Evolutionary conservation across 2,797 vertebrate species (phyloP).

Genomic region (Myotis daubentonii): DNA sequence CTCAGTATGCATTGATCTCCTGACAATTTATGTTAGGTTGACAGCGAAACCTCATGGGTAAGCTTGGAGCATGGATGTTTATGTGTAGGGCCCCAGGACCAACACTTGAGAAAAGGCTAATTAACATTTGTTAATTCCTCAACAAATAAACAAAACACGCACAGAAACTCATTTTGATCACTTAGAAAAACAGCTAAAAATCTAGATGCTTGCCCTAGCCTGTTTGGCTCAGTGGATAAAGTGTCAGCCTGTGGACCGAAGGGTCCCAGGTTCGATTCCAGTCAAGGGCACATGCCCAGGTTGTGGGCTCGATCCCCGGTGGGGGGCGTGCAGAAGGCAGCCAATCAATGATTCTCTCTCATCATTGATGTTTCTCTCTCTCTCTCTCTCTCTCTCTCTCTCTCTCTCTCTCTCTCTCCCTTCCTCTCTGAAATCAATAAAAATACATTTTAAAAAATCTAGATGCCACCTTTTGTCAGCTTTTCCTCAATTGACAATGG

Average conservation of each 20-base stretch:
- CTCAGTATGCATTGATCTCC: not conserved
- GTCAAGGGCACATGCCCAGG: too few relatives aligned
- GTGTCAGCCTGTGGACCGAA: too few relatives aligned
- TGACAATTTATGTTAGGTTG: not conserved
- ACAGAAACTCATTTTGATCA: not conserved
- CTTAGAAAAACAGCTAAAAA: not conserved
- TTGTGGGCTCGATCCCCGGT: too few relatives aligned
- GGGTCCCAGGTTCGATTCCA: too few relatives aligned
- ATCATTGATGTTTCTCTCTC: too few relatives aligned
- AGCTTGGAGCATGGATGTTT: not conserved
- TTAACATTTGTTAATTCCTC: not conserved
- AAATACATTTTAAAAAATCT: not conserved
- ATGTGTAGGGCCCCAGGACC: not conserved
- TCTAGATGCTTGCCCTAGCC: not conserved
- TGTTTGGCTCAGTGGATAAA: too few relatives aligned
- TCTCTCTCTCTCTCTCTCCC: too few relatives aligned
- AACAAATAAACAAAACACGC: not conserved
- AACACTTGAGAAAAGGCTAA: constrained; percentile 36
- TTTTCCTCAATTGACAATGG: not conserved
- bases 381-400: too few relatives aligned
- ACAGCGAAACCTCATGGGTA: not conserved
- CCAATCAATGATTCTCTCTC: too few relatives aligned
- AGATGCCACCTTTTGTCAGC: not conserved
- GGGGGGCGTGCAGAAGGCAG: too few relatives aligned
- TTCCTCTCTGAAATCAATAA: too few relatives aligned